Percentiles rank a stretch among this genome's conserved stretches.
phyloP scores from a whole-genome alignment of 2,888 invertebrate genomes.

The Omphaloscelis lunosa region DNA sequence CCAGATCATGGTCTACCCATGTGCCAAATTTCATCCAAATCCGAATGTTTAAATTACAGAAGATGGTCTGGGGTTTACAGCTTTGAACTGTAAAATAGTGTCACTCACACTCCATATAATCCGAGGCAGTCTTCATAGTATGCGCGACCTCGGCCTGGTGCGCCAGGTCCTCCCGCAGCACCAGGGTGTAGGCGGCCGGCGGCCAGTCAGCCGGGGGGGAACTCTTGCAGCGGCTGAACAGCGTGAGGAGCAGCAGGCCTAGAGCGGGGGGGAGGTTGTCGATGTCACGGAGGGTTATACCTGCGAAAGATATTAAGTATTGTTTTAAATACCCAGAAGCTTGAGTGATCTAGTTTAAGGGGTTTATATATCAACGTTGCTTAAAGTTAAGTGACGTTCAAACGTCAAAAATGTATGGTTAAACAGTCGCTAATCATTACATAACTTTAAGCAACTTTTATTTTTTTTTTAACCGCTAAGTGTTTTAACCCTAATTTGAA shows the following conservation, averaged over 20 bases:
- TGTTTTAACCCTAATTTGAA: no score
- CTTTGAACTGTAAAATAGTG: not conserved
- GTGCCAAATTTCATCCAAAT: no score
- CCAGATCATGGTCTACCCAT: no score
- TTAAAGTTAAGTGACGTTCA: no score
- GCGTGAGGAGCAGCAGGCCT: constrained; percentile 91
- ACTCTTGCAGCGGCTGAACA: constrained; percentile 92
- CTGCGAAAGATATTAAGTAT: constrained; percentile 74
- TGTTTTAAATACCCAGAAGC: no score
- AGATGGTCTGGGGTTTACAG: not conserved
- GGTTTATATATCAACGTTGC: no score
- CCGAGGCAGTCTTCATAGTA: constrained; percentile 72
- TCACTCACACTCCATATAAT: constrained; percentile 81
- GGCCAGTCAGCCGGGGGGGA: constrained; percentile 94
- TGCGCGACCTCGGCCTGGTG: constrained; percentile 84
- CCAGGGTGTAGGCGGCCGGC: constrained; percentile 92
- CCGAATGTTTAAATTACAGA: not conserved
- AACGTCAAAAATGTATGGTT: no score
- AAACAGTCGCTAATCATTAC: no score
- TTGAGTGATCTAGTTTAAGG: no score
- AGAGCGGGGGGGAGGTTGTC: constrained; percentile 93
- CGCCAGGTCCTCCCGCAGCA: constrained; percentile 94
- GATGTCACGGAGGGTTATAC: constrained; percentile 93
- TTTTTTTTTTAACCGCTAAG: no score
- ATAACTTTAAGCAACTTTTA: no score